A percentile compares a stretch with the other conserved stretches of the same genome.
Evolutionary conservation across 1,140 invertebrate species (phyloP).

Genomic region (Drosophila sp.): DNA sequence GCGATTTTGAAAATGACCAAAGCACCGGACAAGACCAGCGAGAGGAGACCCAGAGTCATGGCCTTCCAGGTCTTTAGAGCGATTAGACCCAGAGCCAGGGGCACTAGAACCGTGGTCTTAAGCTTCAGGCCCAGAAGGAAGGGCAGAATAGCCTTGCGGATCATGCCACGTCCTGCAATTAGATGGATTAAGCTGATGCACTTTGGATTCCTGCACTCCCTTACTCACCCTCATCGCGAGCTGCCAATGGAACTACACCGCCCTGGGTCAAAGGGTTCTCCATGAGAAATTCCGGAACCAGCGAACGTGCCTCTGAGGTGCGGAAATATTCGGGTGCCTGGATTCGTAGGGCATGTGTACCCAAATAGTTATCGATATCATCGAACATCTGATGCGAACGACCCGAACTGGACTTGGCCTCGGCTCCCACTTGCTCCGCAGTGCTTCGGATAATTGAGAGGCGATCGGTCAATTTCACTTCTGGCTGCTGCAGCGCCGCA

Average conservation of each 20-base stretch:
- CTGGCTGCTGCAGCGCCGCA: conserved; percentile 86
- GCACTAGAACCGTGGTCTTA: conserved; percentile 91
- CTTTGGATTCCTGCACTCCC: neutral
- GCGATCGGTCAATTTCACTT: conserved; percentile 89
- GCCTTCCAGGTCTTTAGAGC: conserved; percentile 95
- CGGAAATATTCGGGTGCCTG: conserved; percentile 86
- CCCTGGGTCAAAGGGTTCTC: conserved; percentile 86
- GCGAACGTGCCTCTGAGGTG: conserved; percentile 84
- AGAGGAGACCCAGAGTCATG: conserved; percentile 91
- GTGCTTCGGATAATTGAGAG: conserved; percentile 87
- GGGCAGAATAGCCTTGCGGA: conserved; percentile 92
- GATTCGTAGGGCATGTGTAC: conserved; percentile 86
- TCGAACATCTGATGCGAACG: conserved; percentile 85
- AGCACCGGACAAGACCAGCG: conserved; percentile 90
- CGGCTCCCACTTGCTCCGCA: conserved; percentile 68
- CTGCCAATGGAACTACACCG: conserved; percentile 87
- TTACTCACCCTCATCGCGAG: conserved; percentile 85
- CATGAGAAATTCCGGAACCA: conserved; percentile 88
- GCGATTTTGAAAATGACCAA: conserved; percentile 93
- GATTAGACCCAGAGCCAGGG: conserved; percentile 90
- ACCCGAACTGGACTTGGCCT: conserved; percentile 11
- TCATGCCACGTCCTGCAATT: conserved; percentile 88
- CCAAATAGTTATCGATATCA: conserved; percentile 86
- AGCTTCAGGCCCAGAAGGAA: conserved; percentile 93
- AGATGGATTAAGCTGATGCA: neutral